Percentiles rank a stretch among this genome's conserved stretches.
Evolutionary conservation across 1,140 invertebrate genomes (phyloP).

Genomic region (Pararge aegeria): DNA sequence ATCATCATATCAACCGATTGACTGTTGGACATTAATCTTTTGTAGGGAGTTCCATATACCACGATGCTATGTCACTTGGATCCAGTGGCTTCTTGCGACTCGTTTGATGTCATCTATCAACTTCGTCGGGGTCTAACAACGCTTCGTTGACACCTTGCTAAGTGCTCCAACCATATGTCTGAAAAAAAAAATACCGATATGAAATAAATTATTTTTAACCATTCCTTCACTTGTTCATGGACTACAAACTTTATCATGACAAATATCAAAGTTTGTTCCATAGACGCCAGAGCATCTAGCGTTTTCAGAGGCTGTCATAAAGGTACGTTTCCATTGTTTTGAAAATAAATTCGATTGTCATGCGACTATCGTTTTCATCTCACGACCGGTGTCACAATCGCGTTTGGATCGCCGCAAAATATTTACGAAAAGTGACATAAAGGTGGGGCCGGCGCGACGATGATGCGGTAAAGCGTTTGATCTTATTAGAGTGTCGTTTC

Average conservation of each 20-base stretch:
- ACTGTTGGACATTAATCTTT: too few species aligned
- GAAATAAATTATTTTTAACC: too few species aligned
- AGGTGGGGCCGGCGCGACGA: constrained; percentile 30
- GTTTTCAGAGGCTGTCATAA: constrained; percentile 28
- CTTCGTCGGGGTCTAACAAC: too few species aligned
- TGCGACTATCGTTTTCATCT: constrained; percentile 46
- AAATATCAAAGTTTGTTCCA: constrained; percentile 6
- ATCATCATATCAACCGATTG: too few species aligned
- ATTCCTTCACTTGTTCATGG: not conserved
- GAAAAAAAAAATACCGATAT: too few species aligned
- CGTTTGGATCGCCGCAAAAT: constrained; percentile 53
- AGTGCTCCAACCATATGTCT: too few species aligned
- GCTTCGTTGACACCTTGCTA: too few species aligned
- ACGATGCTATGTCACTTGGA: too few species aligned
- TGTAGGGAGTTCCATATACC: too few species aligned
- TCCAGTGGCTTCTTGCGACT: too few species aligned
- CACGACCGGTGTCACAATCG: constrained; percentile 41
- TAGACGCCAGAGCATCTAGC: constrained; percentile 6
- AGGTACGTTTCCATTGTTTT: constrained; percentile 41
- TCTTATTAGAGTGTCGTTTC: constrained; percentile 43
- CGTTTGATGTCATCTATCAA: too few species aligned
- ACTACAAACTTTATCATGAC: constrained; percentile 1
- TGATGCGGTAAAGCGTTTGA: constrained; percentile 47
- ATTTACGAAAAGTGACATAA: constrained; percentile 56
- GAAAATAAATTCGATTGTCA: constrained; percentile 45